Evolutionary conservation across 1,140 invertebrate genomes (phyloP).

Genomic region (Scylla paramamosain): DNA sequence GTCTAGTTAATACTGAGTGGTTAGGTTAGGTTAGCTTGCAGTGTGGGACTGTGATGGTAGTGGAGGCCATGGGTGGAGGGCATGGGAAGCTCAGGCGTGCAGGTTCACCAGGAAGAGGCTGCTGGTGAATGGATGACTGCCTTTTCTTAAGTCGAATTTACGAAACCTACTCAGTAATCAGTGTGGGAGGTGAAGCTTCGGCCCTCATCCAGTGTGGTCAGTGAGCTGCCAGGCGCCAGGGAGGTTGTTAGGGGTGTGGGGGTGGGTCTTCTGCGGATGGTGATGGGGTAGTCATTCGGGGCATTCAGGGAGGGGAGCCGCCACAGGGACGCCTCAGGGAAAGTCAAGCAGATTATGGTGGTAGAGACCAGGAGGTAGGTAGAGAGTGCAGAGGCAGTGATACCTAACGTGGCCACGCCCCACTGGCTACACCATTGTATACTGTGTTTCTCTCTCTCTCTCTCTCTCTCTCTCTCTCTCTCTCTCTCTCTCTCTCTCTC

Average conservation of each 20-base stretch:
- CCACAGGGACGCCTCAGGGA: neutral
- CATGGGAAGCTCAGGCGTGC: neutral
- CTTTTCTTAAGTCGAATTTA: neutral
- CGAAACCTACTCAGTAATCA: neutral
- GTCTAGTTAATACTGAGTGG: neutral
- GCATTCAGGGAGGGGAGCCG: too few relatives aligned
- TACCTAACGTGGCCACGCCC: neutral
- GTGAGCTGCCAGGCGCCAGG: neutral
- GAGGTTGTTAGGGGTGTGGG: neutral
- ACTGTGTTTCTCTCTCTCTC: constrained; percentile 15
- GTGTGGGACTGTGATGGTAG: neutral
- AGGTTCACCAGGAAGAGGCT: neutral
- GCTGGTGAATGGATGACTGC: neutral
- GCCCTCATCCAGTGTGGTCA: neutral
- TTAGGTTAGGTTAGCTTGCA: neutral
- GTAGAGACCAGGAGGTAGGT: neutral
- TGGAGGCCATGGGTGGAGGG: neutral
- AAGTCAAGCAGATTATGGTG: neutral
- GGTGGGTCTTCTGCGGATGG: neutral
- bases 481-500: constrained; percentile 47
- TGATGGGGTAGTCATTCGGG: neutral
- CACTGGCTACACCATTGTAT: neutral
- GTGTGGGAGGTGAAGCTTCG: neutral
- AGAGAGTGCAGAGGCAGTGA: neutral
- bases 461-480: constrained; percentile 44